phyloP scores from a whole-genome alignment of 1,140 invertebrate species.

The Cydia pomonella region DNA sequence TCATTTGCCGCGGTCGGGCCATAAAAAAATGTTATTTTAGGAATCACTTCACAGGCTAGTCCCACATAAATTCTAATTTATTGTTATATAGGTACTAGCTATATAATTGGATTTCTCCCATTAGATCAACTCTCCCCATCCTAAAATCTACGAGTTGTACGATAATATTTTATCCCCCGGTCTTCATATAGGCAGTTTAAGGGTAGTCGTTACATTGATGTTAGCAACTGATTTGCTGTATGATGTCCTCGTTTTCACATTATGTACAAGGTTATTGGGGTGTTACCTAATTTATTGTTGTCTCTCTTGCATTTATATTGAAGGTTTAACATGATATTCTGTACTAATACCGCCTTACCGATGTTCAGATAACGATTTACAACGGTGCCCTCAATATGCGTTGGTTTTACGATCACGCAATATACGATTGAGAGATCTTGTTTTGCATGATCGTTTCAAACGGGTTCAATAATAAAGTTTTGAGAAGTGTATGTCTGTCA shows the following conservation, averaged over 20 bases:
- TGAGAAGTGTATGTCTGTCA: conserved; percentile 4
- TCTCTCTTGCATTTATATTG: conserved; percentile 9
- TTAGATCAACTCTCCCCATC: conserved; percentile 24
- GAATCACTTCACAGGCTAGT: conserved; percentile 18
- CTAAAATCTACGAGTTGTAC: neutral
- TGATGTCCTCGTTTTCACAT: too few relatives aligned
- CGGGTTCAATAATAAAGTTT: conserved; percentile 14
- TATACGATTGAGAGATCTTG: conserved; percentile 14
- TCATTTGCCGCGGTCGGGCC: neutral
- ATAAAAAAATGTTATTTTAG: conserved; percentile 28
- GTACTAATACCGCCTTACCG: conserved; percentile 15
- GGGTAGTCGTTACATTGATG: conserved; percentile 6
- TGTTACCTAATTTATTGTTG: neutral
- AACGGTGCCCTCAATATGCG: conserved; percentile 22
- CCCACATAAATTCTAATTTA: conserved; percentile 24
- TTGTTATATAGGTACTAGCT: conserved; percentile 7
- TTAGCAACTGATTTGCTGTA: neutral
- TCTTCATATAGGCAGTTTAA: neutral
- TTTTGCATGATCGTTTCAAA: conserved; percentile 20
- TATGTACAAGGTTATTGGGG: neutral
- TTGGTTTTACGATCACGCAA: conserved; percentile 16
- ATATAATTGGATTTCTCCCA: conserved; percentile 24
- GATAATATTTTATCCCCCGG: conserved; percentile 1
- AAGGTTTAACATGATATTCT: conserved; percentile 13
- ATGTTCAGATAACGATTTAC: conserved; percentile 30